phyloP scores from a whole-genome alignment of 2,113 vertebrate genomes.

The Drymodes brunneopygia region DNA sequence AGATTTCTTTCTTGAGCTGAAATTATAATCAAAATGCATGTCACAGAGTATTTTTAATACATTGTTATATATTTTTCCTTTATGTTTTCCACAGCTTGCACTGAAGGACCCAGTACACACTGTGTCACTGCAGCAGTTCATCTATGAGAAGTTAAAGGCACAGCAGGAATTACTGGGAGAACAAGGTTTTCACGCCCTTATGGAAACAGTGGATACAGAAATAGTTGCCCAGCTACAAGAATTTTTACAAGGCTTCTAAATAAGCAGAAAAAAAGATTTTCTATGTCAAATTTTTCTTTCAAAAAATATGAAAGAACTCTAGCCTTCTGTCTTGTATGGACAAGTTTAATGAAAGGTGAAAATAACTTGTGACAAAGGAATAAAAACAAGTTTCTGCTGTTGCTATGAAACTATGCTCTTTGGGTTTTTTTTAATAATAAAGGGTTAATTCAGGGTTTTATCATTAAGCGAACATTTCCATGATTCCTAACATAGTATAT shows the following conservation, averaged over 20 bases:
- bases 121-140: slow-evolving; percentile 90
- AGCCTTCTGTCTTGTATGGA: background rate
- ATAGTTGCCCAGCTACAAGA: slow-evolving; percentile 91
- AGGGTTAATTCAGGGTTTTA: background rate
- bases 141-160: slow-evolving; percentile 95
- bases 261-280: background rate
- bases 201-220: slow-evolving; percentile 96
- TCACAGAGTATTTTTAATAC: background rate
- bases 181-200: slow-evolving; percentile 87
- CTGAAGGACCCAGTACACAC: slow-evolving; percentile 93
- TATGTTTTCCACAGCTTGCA: slow-evolving; percentile 80
- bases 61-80: background rate
- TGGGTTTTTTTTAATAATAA: background rate
- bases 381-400: slow-evolving; percentile 12
- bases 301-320: background rate
- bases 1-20: background rate
- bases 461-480: background rate
- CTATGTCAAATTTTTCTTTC: background rate
- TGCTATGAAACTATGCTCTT: background rate
- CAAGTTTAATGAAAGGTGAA: slow-evolving; percentile 24
- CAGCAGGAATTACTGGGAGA: slow-evolving; percentile 90
- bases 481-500: background rate
- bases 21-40: background rate
- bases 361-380: background rate
- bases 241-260: slow-evolving; percentile 88